Percentiles rank a stretch among this genome's conserved stretches.
Evolutionary conservation across 2,797 vertebrate genomes (phyloP).

Genomic region (Discoglossus pictus): DNA sequence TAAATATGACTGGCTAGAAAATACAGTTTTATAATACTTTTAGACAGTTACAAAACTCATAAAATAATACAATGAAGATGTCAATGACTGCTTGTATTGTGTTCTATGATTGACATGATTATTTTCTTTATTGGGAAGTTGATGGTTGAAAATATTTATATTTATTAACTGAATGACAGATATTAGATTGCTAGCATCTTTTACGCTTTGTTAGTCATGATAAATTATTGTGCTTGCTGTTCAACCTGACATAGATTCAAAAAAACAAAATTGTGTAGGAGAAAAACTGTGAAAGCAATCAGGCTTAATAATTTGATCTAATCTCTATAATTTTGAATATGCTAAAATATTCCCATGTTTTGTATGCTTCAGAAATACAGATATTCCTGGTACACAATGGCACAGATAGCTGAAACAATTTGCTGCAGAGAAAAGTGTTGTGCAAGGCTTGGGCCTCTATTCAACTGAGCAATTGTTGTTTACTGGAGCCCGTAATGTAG

Average conservation of each 20-base stretch:
- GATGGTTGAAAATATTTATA: background rate
- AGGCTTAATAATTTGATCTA: slow-evolving; percentile 22
- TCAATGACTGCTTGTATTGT: too few relatives aligned
- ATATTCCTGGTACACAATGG: background rate
- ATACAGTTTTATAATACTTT: too few relatives aligned
- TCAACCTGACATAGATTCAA: slow-evolving; percentile 18
- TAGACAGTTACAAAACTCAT: too few relatives aligned
- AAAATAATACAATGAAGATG: too few relatives aligned
- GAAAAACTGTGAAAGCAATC: slow-evolving; percentile 41
- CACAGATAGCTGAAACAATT: slow-evolving; percentile 4
- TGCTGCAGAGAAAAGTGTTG: background rate
- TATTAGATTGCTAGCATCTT: slow-evolving; percentile 4
- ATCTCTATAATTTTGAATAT: slow-evolving; percentile 7
- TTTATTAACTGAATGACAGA: slow-evolving; percentile 6
- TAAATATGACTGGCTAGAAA: too few relatives aligned
- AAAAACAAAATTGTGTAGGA: slow-evolving; percentile 14
- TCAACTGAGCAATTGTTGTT: too few relatives aligned
- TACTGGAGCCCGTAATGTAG: too few relatives aligned
- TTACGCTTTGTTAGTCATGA: slow-evolving; percentile 1
- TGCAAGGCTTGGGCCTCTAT: too few relatives aligned
- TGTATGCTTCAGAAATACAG: slow-evolving; percentile 9
- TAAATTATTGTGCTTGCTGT: slow-evolving; percentile 15
- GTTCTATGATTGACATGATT: background rate
- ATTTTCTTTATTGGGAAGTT: background rate
- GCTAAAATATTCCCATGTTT: slow-evolving; percentile 33